Percentiles rank a stretch among this genome's conserved stretches.
Conservation (phyloP, 2,113 vertebrate genomes). For the Pachyramphus minor region DNA sequence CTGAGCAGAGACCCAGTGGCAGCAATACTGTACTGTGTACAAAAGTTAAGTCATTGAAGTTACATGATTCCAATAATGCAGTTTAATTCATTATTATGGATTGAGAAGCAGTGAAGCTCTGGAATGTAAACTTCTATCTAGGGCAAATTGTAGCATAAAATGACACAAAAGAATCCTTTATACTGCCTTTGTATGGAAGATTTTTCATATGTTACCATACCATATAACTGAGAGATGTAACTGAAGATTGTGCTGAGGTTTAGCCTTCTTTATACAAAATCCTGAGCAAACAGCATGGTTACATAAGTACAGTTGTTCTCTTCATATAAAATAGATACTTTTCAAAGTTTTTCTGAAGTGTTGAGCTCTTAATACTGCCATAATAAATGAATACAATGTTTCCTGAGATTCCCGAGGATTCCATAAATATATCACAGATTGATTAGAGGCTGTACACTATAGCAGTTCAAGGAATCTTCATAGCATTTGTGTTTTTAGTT, state of each 20-base stretch:
- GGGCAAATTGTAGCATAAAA: neutral
- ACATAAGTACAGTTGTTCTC: neutral
- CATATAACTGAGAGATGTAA: neutral
- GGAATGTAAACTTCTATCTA: neutral
- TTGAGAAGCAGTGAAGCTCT: neutral
- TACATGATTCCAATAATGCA: neutral
- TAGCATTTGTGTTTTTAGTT: slow-evolving; percentile 71
- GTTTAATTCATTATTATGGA: neutral
- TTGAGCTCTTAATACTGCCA: neutral
- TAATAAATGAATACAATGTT: neutral
- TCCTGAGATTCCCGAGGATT: neutral
- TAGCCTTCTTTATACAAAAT: neutral
- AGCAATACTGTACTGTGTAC: neutral
- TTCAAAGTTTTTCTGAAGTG: neutral
- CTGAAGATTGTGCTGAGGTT: neutral
- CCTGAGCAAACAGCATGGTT: neutral
- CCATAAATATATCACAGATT: neutral
- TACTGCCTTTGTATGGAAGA: neutral
- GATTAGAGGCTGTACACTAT: neutral
- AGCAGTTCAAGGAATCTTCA: neutral
- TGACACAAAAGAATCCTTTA: neutral
- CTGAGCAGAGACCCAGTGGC: neutral
- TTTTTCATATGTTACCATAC: neutral
- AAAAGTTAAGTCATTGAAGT: neutral
- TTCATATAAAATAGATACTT: neutral